Evolutionary conservation across 2,888 invertebrate genomes (phyloP).

Genomic region (Conomelus anceps): DNA sequence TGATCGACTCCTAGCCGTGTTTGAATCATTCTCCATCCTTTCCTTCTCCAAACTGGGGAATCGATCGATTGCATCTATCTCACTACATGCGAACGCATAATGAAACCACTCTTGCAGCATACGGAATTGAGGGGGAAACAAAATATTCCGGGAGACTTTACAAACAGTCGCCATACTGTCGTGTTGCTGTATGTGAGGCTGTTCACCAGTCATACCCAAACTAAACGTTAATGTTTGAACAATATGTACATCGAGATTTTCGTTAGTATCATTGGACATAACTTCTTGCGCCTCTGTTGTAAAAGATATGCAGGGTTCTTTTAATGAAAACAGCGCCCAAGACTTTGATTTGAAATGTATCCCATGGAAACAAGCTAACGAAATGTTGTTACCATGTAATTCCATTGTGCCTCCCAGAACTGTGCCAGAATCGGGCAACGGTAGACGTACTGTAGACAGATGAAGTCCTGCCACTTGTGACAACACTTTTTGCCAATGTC

Average conservation of each 20-base stretch:
- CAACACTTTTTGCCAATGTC: constrained; percentile 91
- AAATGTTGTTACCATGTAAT: constrained; percentile 81
- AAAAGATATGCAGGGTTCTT: constrained; percentile 87
- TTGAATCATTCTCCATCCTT: constrained; percentile 45
- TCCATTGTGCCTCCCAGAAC: constrained; percentile 85
- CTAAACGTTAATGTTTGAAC: constrained; percentile 87
- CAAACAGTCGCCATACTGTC: constrained; percentile 93
- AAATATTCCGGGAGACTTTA: constrained; percentile 80
- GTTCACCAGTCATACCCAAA: constrained; percentile 60
- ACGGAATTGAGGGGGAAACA: constrained; percentile 93
- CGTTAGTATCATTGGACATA: constrained; percentile 53
- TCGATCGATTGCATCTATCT: constrained; percentile 86
- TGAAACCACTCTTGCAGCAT: constrained; percentile 94
- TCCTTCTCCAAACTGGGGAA: constrained; percentile 85
- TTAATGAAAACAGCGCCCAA: constrained; percentile 91
- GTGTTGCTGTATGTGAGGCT: constrained; percentile 55
- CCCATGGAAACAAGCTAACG: constrained; percentile 94
- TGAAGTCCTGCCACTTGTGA: constrained; percentile 73
- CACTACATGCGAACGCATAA: constrained; percentile 90
- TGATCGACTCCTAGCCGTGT: constrained; percentile 42
- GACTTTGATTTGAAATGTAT: constrained; percentile 93
- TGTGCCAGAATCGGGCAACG: constrained; percentile 50
- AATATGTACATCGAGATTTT: constrained; percentile 64
- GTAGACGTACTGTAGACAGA: constrained; percentile 52
- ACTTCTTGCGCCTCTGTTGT: constrained; percentile 89